phyloP scores from a whole-genome alignment of 2,888 invertebrate species.

The Morpho helenor region DNA sequence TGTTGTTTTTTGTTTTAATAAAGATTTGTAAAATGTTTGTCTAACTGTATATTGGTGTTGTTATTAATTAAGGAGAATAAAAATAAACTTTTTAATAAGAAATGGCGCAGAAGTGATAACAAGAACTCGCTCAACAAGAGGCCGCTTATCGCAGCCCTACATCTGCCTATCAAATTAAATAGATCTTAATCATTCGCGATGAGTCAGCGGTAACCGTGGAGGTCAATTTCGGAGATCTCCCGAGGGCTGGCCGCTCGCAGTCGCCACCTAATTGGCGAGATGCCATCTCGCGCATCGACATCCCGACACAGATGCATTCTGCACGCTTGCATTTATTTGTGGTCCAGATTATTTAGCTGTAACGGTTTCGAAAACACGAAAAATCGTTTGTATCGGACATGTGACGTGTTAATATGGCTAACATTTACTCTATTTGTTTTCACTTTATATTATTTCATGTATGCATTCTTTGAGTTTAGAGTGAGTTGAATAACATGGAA shows the following conservation, averaged over 20 bases:
- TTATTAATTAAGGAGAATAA: no score
- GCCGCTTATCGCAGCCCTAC: slow-evolving; percentile 1
- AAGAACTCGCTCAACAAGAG: neutral
- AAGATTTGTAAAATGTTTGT: no score
- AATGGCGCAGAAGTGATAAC: no score
- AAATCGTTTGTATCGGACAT: neutral
- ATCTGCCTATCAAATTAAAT: slow-evolving; percentile 19
- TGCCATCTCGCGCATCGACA: slow-evolving; percentile 20
- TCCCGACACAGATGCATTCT: slow-evolving; percentile 5
- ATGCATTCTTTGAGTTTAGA: no score
- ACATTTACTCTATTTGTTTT: neutral
- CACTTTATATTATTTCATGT: no score
- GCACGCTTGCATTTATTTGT: slow-evolving; percentile 5
- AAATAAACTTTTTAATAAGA: no score
- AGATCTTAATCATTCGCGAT: slow-evolving; percentile 22
- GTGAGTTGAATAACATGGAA: no score
- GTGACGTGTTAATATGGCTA: neutral
- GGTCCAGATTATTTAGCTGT: slow-evolving; percentile 2
- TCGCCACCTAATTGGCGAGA: slow-evolving; percentile 26
- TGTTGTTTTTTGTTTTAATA: no score
- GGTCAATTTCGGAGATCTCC: slow-evolving; percentile 26
- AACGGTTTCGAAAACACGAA: neutral
- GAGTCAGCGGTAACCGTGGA: slow-evolving; percentile 23
- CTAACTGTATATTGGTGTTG: no score
- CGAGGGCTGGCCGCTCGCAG: slow-evolving; percentile 17